A percentile compares a stretch with the other conserved stretches of the same genome.
Conservation (phyloP, 2,888 invertebrate species). For the Drosophila mimica region DNA sequence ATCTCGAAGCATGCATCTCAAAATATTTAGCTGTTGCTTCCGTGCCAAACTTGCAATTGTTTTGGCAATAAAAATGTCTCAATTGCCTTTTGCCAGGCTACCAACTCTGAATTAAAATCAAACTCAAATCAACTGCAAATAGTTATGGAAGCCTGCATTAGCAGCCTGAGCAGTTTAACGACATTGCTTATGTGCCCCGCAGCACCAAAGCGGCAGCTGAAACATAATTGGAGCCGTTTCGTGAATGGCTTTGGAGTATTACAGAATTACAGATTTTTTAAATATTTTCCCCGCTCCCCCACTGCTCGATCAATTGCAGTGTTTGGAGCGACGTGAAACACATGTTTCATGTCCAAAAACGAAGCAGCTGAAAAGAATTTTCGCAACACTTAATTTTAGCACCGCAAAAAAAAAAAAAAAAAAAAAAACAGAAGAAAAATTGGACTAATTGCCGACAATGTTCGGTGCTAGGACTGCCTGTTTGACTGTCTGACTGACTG, state of each 20-base stretch:
- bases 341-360: constrained; percentile 61
- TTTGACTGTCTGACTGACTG: constrained; percentile 43
- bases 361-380: constrained; percentile 68
- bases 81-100: background rate
- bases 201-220: constrained; percentile 37
- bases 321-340: constrained; percentile 51
- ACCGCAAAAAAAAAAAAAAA: constrained; percentile 54
- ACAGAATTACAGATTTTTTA: constrained; percentile 77
- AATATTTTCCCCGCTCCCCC: constrained; percentile 57
- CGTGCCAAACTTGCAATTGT: constrained; percentile 47
- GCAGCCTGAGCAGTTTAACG: constrained; percentile 59
- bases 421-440: constrained; percentile 63
- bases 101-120: background rate
- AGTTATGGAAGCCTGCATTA: constrained; percentile 66
- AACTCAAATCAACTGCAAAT: constrained; percentile 13
- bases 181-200: constrained; percentile 70
- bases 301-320: constrained; percentile 18
- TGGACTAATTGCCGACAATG: constrained; percentile 79
- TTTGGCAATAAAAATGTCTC: background rate
- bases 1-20: constrained; percentile 10
- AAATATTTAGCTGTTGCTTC: constrained; percentile 38
- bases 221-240: constrained; percentile 68
- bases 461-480: constrained; percentile 31
- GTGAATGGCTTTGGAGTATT: constrained; percentile 62
- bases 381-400: constrained; percentile 81